Conservation (phyloP, 1,140 invertebrate species). For the Solen grandis region DNA sequence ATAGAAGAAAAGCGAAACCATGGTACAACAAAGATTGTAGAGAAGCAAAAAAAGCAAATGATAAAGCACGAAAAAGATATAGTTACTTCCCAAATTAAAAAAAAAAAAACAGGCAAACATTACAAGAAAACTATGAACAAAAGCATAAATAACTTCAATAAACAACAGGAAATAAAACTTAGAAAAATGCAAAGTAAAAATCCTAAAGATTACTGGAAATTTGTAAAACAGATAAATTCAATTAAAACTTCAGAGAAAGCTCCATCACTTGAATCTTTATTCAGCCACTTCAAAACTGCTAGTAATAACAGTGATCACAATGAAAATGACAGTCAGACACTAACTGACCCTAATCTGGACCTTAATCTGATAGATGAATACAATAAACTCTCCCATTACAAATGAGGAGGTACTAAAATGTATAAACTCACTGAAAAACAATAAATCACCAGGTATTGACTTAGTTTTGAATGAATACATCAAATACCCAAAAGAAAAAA, state of each 20-base stretch:
- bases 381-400: conserved; percentile 1
- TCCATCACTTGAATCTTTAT: not conserved
- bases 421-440: conserved; percentile 34
- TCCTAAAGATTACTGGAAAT: conserved; percentile 27
- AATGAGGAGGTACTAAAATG: not conserved
- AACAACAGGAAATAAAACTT: conserved; percentile 6
- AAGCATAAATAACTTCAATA: not conserved
- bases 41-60: conserved; percentile 9
- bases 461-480: conserved; percentile 21
- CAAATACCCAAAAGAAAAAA: not conserved
- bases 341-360: not conserved
- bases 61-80: conserved; percentile 5
- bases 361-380: too few relatives aligned
- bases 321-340: not conserved
- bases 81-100: not conserved
- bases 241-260: not conserved
- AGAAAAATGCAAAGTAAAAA: not conserved
- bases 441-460: too few relatives aligned
- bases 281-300: conserved; percentile 19
- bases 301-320: too few relatives aligned
- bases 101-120: not conserved
- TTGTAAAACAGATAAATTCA: conserved; percentile 13
- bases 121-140: conserved; percentile 26
- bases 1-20: not conserved
- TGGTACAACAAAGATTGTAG: not conserved